Percentiles rank a stretch among this genome's conserved stretches.
Evolutionary conservation across 2,888 invertebrate genomes (phyloP).

Genomic region (Mongoloraphidia duomilia): DNA sequence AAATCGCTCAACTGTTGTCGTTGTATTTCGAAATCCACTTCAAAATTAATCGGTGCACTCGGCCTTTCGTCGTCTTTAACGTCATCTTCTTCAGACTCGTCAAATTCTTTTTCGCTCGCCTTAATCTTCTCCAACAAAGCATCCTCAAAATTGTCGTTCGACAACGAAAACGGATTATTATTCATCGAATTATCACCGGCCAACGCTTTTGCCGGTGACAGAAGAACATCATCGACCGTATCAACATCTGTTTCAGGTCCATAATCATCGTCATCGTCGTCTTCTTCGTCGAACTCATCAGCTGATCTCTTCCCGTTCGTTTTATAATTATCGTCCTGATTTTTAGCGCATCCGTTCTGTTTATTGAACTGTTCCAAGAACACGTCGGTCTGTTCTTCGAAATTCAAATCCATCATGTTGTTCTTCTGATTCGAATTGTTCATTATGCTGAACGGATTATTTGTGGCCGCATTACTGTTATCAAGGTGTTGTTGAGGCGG

Average conservation of each 20-base stretch:
- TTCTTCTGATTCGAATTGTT: conserved; percentile 20
- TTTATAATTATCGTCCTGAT: neutral
- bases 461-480: conserved; percentile 23
- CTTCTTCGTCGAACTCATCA: conserved; percentile 24
- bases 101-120: conserved; percentile 15
- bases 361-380: conserved; percentile 23
- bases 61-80: neutral
- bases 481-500: conserved; percentile 16
- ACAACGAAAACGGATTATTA: conserved; percentile 18
- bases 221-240: conserved; percentile 37
- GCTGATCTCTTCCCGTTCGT: conserved; percentile 19
- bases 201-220: conserved; percentile 22
- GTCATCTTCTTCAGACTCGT: conserved; percentile 1
- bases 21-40: conserved; percentile 20
- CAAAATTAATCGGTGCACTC: conserved; percentile 11
- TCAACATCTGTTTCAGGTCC: conserved; percentile 68
- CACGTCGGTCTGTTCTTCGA: conserved; percentile 18
- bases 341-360: conserved; percentile 19
- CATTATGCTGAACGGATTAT: conserved; percentile 25
- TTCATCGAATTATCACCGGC: conserved; percentile 21
- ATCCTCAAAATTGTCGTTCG: conserved; percentile 11
- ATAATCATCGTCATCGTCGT: conserved; percentile 47
- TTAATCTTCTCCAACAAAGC: conserved; percentile 19
- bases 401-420: neutral
- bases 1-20: conserved; percentile 21